Base-by-base conservation (phyloP, 2,113 vertebrate species). In the Oreocharis arfaki region DNA sequence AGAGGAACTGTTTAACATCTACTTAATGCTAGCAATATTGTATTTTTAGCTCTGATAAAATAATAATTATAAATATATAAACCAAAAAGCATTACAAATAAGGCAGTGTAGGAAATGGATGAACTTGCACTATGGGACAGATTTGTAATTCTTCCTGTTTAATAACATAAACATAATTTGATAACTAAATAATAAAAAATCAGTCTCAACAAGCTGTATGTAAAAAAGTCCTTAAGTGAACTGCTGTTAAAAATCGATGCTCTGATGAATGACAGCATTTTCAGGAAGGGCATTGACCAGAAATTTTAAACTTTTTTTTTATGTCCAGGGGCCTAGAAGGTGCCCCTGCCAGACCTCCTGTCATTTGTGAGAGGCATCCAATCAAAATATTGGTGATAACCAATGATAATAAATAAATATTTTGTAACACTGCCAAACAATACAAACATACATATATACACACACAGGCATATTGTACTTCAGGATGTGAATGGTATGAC, bases 131-230 rank as follows among this genome's bases (percentile, higher is more conserved):
- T 47, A 74, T 24, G 11, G 37, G 9, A 53, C 6, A 49, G 10
- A 89, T 64, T 30, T 71, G 6, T 23, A 89, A 33, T 74, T 20
- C 6, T 69, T 77, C 3, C 9, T 55, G 15, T 41, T 73, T 57
- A 53, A 37, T 46, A 49, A 89, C 65, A 57, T 56, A 65, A 84
- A 27, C 4, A 19, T 12, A 0, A 39, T 41, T 80, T n/a, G 13
- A 47, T 44, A 70, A 7, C 22, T 5, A 53, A 80, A 77, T 60
- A 84, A 68, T 44, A 14, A 11, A 52, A 80, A 68, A 68, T 10
- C 14, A 4, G 7, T 49, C 16, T 55, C 20, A 6, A 39, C 0
- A 27, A 80, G 35, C 35, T 69, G 39, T 77, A 16, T 0, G 0
- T 21, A 5, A 55, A 42, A 41, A 64, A 35, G 3, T 41, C 11